A percentile compares a stretch with the other conserved stretches of the same genome.
phyloP scores from a whole-genome alignment of 2,113 vertebrate genomes.

The Capricornis sumatraensis region DNA sequence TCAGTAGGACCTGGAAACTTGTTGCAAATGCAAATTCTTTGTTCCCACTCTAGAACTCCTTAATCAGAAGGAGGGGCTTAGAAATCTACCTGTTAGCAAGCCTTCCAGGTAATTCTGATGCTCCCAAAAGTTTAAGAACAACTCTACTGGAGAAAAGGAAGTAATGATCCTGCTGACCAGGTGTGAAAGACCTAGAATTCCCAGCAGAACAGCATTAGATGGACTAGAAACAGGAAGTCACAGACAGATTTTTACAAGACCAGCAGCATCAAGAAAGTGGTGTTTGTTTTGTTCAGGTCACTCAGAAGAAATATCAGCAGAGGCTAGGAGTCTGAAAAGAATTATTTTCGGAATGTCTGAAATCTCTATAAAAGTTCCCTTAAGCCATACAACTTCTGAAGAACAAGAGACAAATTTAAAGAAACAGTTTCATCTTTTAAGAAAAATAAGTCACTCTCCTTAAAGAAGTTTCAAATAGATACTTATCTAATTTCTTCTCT shows the following conservation, averaged over 20 bases:
- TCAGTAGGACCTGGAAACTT: neutral
- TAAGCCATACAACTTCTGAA: neutral
- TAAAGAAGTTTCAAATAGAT: neutral
- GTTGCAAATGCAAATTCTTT: neutral
- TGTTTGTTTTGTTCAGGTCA: neutral
- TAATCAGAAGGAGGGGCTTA: neutral
- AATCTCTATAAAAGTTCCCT: neutral
- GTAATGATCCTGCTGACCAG: neutral
- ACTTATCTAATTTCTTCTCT: neutral
- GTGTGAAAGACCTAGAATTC: neutral
- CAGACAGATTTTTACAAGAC: neutral
- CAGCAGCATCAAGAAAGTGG: neutral
- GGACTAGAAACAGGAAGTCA: neutral
- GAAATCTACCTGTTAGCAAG: neutral
- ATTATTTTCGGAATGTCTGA: neutral
- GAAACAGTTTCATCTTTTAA: conserved; percentile 4
- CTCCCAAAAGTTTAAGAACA: neutral
- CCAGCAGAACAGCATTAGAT: neutral
- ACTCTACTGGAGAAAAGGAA: neutral
- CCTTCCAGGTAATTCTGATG: neutral
- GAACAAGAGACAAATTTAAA: neutral
- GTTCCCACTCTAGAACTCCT: neutral
- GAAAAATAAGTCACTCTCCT: neutral
- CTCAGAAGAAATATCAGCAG: neutral
- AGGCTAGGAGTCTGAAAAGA: neutral